Conservation (phyloP, 2,113 vertebrate species). For the Phyllostomus hastatus region DNA sequence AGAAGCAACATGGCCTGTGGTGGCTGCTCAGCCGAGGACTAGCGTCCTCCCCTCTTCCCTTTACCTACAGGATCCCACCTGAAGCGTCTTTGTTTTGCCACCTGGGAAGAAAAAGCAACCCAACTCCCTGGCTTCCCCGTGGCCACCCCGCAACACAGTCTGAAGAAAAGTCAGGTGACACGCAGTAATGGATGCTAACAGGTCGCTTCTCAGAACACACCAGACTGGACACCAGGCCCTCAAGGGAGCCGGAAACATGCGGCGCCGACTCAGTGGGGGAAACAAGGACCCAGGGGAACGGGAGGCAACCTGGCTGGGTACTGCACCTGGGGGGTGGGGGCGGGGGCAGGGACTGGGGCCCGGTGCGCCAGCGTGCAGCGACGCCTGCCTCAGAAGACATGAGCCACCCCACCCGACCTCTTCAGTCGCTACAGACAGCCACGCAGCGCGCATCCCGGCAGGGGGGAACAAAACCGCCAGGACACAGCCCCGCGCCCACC, state of each 20-base stretch:
- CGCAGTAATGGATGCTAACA: neutral
- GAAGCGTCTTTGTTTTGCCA: neutral
- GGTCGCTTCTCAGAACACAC: neutral
- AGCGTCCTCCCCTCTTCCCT: neutral
- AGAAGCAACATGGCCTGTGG: rapidly evolving
- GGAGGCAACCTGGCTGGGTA: no score
- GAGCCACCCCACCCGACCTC: neutral
- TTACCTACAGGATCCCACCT: neutral
- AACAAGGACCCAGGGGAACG: no score
- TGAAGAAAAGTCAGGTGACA: neutral
- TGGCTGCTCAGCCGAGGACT: neutral
- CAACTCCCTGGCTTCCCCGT: neutral
- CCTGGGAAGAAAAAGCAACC: neutral
- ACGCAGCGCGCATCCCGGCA: neutral
- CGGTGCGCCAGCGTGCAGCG: no score
- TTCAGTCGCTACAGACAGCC: neutral
- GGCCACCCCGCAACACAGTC: neutral
- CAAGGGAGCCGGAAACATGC: neutral
- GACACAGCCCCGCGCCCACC: neutral
- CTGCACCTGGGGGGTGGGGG: no score
- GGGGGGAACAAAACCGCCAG: neutral
- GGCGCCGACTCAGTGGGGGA: neutral
- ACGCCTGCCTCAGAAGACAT: neutral
- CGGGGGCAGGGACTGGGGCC: no score
- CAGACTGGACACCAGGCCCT: neutral